Evolutionary conservation across 2,888 invertebrate species (phyloP).

Genomic region (Rhingia campestris): DNA sequence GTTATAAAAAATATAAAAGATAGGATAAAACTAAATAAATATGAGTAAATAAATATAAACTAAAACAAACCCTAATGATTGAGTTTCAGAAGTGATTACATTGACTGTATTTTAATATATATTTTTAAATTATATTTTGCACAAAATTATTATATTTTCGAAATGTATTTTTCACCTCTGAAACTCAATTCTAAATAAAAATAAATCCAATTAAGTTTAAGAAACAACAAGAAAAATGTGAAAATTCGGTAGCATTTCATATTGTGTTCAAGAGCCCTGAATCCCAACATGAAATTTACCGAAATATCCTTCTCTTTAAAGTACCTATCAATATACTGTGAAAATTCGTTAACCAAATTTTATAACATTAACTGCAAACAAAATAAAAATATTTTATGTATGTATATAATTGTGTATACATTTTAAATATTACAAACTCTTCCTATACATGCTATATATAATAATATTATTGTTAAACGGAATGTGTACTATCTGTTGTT

Average conservation of each 20-base stretch:
- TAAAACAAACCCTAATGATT: conserved; percentile 49
- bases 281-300: conserved; percentile 75
- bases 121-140: background rate
- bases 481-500: conserved; percentile 60
- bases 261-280: conserved; percentile 77
- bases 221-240: background rate
- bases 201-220: conserved; percentile 5
- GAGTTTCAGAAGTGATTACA: conserved; percentile 77
- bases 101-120: background rate
- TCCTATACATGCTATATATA: conserved; percentile 9
- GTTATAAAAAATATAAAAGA: conserved; percentile 31
- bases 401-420: conserved; percentile 24
- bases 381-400: conserved; percentile 10
- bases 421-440: conserved; percentile 9
- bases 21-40: background rate
- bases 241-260: conserved; percentile 73
- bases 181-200: conserved; percentile 58
- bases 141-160: background rate
- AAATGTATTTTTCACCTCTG: conserved; percentile 75
- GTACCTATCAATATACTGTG: background rate
- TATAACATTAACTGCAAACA: background rate
- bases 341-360: background rate
- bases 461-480: conserved; percentile 34
- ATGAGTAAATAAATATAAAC: background rate
- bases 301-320: conserved; percentile 10